A percentile compares a stretch with the other conserved stretches of the same genome.
Conservation (phyloP, 1,140 invertebrate genomes). For the Goniozus legneri region DNA sequence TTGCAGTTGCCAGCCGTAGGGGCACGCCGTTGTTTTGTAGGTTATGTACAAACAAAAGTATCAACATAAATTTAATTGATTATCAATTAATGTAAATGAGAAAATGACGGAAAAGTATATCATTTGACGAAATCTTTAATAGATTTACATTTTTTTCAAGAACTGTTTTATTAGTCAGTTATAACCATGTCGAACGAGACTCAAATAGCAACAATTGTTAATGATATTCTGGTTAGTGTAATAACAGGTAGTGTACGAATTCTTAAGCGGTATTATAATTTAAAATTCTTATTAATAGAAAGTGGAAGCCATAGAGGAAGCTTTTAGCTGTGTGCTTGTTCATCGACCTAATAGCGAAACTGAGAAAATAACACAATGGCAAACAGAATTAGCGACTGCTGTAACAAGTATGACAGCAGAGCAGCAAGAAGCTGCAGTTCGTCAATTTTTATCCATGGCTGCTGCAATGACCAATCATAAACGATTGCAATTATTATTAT, state of each 20-base stretch:
- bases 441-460: conserved; percentile 67
- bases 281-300: conserved; percentile 51
- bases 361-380: conserved; percentile 63
- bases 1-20: too few species aligned
- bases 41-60: too few species aligned
- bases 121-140: too few species aligned
- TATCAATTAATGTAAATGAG: too few species aligned
- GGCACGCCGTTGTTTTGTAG: too few species aligned
- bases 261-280: background rate
- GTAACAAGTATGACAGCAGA: conserved; percentile 61
- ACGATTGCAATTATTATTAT: conserved; percentile 69
- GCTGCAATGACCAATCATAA: conserved; percentile 67
- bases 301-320: conserved; percentile 80
- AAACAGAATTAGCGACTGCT: conserved; percentile 59
- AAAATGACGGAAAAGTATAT: too few species aligned
- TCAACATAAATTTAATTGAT: too few species aligned
- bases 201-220: conserved; percentile 62
- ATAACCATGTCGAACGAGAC: conserved; percentile 55
- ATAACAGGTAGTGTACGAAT: background rate
- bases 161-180: too few species aligned
- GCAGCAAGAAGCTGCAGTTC: conserved; percentile 67
- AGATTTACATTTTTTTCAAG: too few species aligned
- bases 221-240: conserved; percentile 63
- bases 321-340: conserved; percentile 80
- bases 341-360: conserved; percentile 66